A percentile compares a stretch with the other conserved stretches of the same genome.
These are phyloP conservation scores for Phyto melanocephala DNA, from an alignment of 2,888 invertebrate genomes.

Conservation along the genomic window DNA sequence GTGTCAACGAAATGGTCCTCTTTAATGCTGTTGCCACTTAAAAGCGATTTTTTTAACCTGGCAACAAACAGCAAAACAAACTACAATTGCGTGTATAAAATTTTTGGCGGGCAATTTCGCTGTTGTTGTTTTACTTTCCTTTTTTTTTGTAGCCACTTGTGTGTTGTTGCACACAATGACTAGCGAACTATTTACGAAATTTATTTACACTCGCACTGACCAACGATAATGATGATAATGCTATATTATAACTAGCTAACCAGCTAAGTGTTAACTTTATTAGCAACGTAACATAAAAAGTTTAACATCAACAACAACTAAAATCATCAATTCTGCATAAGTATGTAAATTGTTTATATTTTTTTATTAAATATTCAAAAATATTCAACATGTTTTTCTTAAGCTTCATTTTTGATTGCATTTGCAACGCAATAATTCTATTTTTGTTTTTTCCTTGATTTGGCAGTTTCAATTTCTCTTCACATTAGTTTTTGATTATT, in stretches of 20 bases:
- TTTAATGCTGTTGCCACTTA: not conserved
- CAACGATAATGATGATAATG: not conserved
- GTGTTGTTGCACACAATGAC: not conserved
- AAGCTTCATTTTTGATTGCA: too few species aligned
- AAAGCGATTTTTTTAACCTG: not conserved
- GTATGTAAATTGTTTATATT: too few species aligned
- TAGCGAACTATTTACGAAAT: slow-evolving; percentile 12
- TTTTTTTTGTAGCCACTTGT: too few species aligned
- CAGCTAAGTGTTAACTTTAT: not conserved
- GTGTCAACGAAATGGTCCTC: too few species aligned
- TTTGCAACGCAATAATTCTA: too few species aligned
- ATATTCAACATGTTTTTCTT: too few species aligned
- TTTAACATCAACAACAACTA: not conserved
- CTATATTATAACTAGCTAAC: not conserved
- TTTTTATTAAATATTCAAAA: too few species aligned
- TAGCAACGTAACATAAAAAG: not conserved
- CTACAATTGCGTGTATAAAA: not conserved
- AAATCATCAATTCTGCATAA: too few species aligned
- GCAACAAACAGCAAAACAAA: not conserved
- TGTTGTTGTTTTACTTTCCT: not conserved
- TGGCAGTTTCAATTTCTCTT: too few species aligned
- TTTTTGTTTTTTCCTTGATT: too few species aligned
- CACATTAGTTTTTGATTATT: too few species aligned
- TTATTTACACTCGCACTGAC: slow-evolving; percentile 22
- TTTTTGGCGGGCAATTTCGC: slow-evolving; percentile 13